phyloP scores from a whole-genome alignment of 92 coral and sea anemone genomes.

The Isaurus tuberculatus region DNA sequence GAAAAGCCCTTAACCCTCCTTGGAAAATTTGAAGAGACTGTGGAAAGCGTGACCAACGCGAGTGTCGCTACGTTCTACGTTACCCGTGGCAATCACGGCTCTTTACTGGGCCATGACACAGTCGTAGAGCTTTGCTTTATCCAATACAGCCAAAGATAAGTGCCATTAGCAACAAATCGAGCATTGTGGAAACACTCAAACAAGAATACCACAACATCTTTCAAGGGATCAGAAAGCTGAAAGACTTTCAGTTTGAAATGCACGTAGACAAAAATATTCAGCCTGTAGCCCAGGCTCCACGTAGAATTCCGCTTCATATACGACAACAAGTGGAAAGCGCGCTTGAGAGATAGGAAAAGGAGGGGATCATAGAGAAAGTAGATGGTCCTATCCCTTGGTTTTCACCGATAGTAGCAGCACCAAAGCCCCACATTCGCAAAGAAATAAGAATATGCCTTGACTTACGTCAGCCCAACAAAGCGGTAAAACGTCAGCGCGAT shows the following conservation, averaged over 20 bases:
- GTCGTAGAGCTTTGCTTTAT: slow-evolving; percentile 15
- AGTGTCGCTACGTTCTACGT: slow-evolving; percentile 35
- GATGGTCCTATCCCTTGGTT: neutral
- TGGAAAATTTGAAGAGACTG: slow-evolving; percentile 25
- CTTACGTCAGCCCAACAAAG: slow-evolving; percentile 32
- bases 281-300: slow-evolving; percentile 47
- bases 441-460: slow-evolving; percentile 32
- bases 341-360: neutral
- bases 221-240: slow-evolving; percentile 38
- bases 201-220: slow-evolving; percentile 10
- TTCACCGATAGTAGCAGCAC: neutral
- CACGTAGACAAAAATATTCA: slow-evolving; percentile 20
- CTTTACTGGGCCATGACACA: slow-evolving; percentile 39
- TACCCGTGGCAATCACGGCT: slow-evolving; percentile 33
- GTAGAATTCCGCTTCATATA: slow-evolving; percentile 51
- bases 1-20: slow-evolving; percentile 24
- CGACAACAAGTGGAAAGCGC: slow-evolving; percentile 8
- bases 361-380: slow-evolving; percentile 1
- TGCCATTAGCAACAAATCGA: neutral
- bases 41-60: slow-evolving; percentile 1
- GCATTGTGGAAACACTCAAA: neutral
- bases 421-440: slow-evolving; percentile 27
- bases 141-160: neutral
- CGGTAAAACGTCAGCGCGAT: slow-evolving; percentile 35
- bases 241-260: slow-evolving; percentile 48